Evolutionary conservation across 2,797 vertebrate species (phyloP).

Genomic region (Pseudotriccus pelzelni): DNA sequence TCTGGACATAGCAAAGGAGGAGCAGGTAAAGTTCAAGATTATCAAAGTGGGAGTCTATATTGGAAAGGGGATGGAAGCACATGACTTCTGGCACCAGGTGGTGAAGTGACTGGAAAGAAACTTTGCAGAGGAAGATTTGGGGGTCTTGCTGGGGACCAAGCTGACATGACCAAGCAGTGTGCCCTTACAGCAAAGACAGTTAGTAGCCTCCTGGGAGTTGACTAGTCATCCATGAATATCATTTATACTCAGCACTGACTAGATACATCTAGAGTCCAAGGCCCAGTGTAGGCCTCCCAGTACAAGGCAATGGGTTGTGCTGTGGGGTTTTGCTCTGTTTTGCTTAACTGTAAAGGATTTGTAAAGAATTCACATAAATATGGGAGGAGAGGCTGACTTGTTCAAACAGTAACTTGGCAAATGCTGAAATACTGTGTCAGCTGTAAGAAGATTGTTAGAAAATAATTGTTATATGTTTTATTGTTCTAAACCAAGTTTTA

Average conservation of each 20-base stretch:
- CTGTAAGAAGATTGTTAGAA: not conserved
- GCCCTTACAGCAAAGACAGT: not conserved
- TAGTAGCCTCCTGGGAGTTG: not conserved
- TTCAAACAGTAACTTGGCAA: not conserved
- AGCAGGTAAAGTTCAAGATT: not conserved
- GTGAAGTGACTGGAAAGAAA: not conserved
- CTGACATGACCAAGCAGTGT: not conserved
- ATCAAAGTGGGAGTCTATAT: not conserved
- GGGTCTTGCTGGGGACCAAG: not conserved
- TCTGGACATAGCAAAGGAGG: accelerated
- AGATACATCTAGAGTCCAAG: not conserved
- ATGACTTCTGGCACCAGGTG: not conserved
- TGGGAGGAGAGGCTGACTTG: not conserved
- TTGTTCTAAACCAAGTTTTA: not conserved
- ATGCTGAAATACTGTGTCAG: not conserved
- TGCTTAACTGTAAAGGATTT: not conserved
- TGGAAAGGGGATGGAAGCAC: not conserved
- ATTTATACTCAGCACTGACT: not conserved
- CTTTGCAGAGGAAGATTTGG: not conserved
- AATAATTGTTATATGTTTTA: not conserved
- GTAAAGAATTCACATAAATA: not conserved
- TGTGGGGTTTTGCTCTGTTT: not conserved
- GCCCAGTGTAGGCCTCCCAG: not conserved
- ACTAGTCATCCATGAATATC: not conserved
- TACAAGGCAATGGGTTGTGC: not conserved